A percentile compares a stretch with the other conserved stretches of the same genome.
phyloP scores from a whole-genome alignment of 1,140 invertebrate species.

The Leptonema lineaticorne region DNA sequence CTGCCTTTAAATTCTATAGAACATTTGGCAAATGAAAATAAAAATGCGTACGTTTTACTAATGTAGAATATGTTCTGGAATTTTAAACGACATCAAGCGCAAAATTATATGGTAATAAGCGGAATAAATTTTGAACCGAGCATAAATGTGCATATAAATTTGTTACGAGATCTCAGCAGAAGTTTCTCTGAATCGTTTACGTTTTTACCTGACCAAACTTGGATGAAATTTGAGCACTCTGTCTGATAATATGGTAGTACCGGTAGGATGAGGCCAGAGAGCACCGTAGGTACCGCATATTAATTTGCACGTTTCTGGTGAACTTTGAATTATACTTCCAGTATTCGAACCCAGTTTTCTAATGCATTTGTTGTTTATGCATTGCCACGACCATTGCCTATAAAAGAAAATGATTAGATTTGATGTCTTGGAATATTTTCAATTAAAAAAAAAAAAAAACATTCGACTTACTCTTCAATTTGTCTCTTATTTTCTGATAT shows the following conservation, averaged over 20 bases:
- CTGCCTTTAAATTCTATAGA: no score
- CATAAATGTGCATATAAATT: no score
- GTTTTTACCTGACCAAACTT: conserved; percentile 52
- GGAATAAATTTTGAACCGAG: no score
- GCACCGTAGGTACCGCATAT: conserved; percentile 66
- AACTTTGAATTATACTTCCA: conserved; percentile 45
- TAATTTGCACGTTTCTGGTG: conserved; percentile 61
- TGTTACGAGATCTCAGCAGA: no score
- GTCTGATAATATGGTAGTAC: conserved; percentile 48
- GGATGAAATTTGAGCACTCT: conserved; percentile 59
- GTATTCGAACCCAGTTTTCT: conserved; percentile 14
- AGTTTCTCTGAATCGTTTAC: no score
- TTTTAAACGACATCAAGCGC: no score
- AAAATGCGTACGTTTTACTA: no score
- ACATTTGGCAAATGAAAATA: no score
- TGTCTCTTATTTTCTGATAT: conserved; percentile 4
- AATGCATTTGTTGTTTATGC: conserved; percentile 21
- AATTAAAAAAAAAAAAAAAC: background rate
- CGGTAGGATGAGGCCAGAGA: conserved; percentile 71
- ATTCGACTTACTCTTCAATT: background rate
- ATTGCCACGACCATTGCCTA: conserved; percentile 33
- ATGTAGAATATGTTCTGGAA: no score
- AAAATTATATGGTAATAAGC: no score
- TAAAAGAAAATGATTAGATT: conserved; percentile 17
- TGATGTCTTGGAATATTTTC: background rate